Base-by-base conservation (phyloP, 1,140 invertebrate genomes). In the Ceratina japonica region DNA sequence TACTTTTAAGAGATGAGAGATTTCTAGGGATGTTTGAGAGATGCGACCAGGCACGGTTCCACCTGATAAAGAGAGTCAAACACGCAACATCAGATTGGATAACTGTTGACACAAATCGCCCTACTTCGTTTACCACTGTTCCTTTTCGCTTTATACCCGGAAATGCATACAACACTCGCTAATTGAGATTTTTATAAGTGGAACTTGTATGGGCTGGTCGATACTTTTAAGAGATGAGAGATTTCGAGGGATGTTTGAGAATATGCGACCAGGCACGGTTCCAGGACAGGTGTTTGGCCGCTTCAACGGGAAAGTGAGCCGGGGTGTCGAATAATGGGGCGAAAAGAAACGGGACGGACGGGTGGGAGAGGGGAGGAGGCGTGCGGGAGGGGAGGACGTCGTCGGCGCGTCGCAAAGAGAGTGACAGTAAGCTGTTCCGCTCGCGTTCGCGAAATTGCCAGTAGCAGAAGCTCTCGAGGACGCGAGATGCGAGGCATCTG, bases 381-480 rank as follows among this genome's bases (percentile, higher is more conserved):
- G 37, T 2, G 7, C 12, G n/a, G n/a, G n/a, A 74, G 18, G 56
- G 27, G 52, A 8, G 37, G 15, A 1, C 22, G 66, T 75, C 27
- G 70, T 56, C 62, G 7, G 31, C 44, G 58, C 18, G 59, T 49
- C 22, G 24, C 44, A 61, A 31, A 62, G 65, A 75, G 71, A 75
- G 62, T 75, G 75, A 81, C 84, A 68, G 84, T 85, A 77, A 85
- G 75, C 70, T 69, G 84, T 52, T 85, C 83, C 75, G 58, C 77
- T 73, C 79, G 70, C 83, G 84, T 81, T 85, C 79, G 66, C 79
- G 83, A 85, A 85, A 85, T 85, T 85, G 84, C 83, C 84, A 79
- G 75, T 66, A 81, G 74, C 79, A 74, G 79, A 81, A 81, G 83
- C 83, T 85, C 69, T 68, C 83, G 79, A 81, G 75, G 71, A 68